Evolutionary conservation across 2,888 invertebrate species (phyloP).

Genomic region (Pantelozetes paolii): DNA sequence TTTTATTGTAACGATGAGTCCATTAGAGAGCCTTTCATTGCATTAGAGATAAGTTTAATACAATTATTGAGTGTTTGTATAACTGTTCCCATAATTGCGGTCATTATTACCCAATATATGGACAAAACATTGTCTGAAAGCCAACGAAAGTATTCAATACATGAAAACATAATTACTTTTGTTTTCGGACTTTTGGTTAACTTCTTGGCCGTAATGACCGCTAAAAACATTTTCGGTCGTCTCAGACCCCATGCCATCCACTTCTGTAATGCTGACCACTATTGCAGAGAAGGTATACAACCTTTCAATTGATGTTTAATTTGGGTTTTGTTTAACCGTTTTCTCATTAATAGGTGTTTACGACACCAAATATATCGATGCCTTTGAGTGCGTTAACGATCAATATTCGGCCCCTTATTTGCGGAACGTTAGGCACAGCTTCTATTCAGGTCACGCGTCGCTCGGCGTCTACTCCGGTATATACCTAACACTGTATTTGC

Average conservation of each 20-base stretch:
- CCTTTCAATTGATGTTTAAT: background rate
- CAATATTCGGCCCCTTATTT: background rate
- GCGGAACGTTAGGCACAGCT: constrained; percentile 32
- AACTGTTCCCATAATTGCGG: background rate
- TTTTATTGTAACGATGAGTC: background rate
- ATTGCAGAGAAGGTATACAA: constrained; percentile 32
- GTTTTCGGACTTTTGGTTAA: constrained; percentile 31
- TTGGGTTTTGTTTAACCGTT: too few relatives aligned
- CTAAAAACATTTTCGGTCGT: constrained; percentile 32
- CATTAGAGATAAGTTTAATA: background rate
- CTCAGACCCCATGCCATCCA: constrained; percentile 37
- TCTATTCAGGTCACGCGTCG: constrained; percentile 39
- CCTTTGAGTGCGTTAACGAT: constrained; percentile 36
- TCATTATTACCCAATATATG: background rate
- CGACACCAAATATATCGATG: background rate
- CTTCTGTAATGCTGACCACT: constrained; percentile 35
- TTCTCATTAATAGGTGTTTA: too few relatives aligned
- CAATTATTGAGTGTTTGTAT: background rate
- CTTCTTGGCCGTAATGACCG: constrained; percentile 29
- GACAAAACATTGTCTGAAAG: too few relatives aligned
- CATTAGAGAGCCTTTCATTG: background rate
- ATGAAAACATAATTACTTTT: background rate
- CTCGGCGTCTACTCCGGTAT: constrained; percentile 33
- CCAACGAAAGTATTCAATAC: too few relatives aligned
- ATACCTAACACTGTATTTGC: constrained; percentile 24